Evolutionary conservation across 1,140 invertebrate genomes (phyloP).

Genomic region (Cydia strobilella): DNA sequence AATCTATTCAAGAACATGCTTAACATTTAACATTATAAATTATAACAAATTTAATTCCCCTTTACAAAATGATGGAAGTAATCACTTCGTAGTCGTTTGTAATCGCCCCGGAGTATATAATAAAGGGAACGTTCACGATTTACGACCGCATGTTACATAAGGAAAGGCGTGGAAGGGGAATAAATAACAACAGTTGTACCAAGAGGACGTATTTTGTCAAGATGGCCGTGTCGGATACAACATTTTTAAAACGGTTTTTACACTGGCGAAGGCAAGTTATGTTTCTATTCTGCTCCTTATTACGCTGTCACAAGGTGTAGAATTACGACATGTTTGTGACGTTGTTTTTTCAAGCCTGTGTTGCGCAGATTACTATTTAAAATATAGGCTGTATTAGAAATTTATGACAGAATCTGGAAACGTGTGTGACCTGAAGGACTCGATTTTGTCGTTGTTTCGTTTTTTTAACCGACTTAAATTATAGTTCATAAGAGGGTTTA

Average conservation of each 20-base stretch:
- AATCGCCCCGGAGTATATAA: slow-evolving; percentile 9
- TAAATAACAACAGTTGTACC: neutral
- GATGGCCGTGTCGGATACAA: neutral
- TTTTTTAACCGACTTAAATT: neutral
- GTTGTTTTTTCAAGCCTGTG: neutral
- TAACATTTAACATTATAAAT: too few relatives aligned
- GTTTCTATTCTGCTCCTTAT: neutral
- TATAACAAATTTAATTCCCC: too few relatives aligned
- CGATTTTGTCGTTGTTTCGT: neutral
- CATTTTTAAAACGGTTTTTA: neutral
- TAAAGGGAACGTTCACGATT: slow-evolving; percentile 7
- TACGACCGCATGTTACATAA: slow-evolving; percentile 8
- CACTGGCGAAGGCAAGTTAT: neutral
- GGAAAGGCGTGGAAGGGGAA: neutral
- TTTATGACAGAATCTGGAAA: neutral
- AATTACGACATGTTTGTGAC: neutral
- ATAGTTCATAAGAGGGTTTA: too few relatives aligned
- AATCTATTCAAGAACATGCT: too few relatives aligned
- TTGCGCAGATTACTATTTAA: neutral
- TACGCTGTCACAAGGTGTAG: neutral
- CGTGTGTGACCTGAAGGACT: neutral
- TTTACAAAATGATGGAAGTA: slow-evolving; percentile 8
- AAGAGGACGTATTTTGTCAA: neutral
- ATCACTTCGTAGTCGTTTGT: slow-evolving; percentile 11
- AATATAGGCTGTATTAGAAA: slow-evolving; percentile 2